Evolutionary conservation across 2,797 vertebrate species (phyloP), one percentile per base, ranked within the genome.

Genomic region (Ctenopoma multispine): DNA sequence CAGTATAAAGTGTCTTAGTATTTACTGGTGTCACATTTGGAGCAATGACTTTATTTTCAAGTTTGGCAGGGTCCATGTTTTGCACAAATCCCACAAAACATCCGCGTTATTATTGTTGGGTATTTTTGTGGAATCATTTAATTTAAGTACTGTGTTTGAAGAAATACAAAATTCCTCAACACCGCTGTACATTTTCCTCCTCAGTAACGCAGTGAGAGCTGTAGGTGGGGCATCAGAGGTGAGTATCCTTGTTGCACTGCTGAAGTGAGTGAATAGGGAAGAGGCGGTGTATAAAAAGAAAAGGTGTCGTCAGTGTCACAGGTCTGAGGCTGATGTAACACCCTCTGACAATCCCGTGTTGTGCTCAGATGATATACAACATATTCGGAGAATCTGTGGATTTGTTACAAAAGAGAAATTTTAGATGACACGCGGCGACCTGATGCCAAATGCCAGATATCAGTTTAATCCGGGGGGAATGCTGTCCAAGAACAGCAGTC

Each of bases 401-500:
- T 81, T 82, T 65, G 10, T 79, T 73, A 20, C 64, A 69, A 73
- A 79, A 77, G 72, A 88, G 80, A 81, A 55, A 50, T 78, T 75
- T 68, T 63, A 67, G 49, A 82, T 83, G 86, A 69, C 75, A 80
- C 57, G 61, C 55, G 55, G 72, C 23, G 47, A 68, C 61, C 71
- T 54, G 54, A 74, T 85, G 81, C 82, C 87, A 84, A 81, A 75
- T 86, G 65, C 76, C 79, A 87, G 80, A 85, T 88, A 89, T 92
- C 75, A 53, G 18, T 69, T 83, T 94, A 93, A 93, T 93, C 90
- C 86, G 1, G 36, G 11, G 51, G 84, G 81, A 83, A 89, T 81
- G 85, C 72, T 75, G 69, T 82, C 87, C 86, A 92, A 87, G 80
- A 88, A 84, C 88, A 87, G 81, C 82, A 67, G 87, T 77, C 91